Conservation (phyloP, 2,113 vertebrate genomes). For the Copsychus sechellarum region DNA sequence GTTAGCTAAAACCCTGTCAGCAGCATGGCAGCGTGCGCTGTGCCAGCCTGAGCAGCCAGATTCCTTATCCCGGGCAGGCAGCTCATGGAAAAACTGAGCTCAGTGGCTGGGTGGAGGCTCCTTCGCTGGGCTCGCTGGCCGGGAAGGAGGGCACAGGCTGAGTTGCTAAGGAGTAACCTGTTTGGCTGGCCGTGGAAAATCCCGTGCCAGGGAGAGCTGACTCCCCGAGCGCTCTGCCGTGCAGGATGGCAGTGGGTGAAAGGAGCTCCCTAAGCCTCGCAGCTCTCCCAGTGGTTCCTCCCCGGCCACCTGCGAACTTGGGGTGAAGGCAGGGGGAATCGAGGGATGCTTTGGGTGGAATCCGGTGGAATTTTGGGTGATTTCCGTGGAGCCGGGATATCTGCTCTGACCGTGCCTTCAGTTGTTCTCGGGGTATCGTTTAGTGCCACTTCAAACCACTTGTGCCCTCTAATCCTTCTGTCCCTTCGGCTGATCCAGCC, state of each 20-base stretch:
- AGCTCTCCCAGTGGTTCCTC: not conserved
- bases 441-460: not conserved
- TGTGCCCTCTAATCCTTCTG: not conserved
- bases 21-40: not conserved
- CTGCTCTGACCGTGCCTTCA: not conserved
- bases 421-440: not conserved
- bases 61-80: not conserved
- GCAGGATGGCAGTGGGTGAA: not conserved
- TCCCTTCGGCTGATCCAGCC: not conserved
- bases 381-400: rapidly evolving
- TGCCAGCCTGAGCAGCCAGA: not conserved
- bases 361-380: not conserved
- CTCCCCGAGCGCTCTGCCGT: not conserved
- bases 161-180: conserved; percentile 4
- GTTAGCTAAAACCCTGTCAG: not conserved
- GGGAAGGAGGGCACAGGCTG: not conserved
- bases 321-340: not conserved
- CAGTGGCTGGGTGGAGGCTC: not conserved
- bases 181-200: not conserved
- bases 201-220: conserved; percentile 13
- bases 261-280: rapidly evolving
- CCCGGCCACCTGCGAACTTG: rapidly evolving
- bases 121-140: not conserved
- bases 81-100: conserved; percentile 1
- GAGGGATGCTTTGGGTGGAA: not conserved